phyloP scores from a whole-genome alignment of 2,888 invertebrate species.

The Drosophila antonietae region DNA sequence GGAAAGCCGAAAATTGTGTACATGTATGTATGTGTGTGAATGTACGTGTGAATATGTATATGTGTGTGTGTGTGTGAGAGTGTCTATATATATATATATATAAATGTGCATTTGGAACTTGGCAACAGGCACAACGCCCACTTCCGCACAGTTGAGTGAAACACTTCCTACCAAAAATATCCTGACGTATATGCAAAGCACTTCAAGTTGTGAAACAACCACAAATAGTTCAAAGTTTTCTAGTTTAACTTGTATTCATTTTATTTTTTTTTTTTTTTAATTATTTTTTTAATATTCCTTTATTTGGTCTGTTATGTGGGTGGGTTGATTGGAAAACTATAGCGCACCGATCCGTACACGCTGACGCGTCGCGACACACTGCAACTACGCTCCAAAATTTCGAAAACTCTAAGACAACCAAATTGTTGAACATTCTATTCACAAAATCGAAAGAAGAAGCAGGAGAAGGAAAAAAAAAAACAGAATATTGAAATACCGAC shows the following conservation, averaged over 20 bases:
- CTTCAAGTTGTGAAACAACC: background rate
- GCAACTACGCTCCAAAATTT: conserved; percentile 85
- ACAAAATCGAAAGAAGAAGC: conserved; percentile 24
- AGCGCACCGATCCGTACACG: conserved; percentile 66
- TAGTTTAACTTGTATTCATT: background rate
- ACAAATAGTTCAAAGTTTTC: background rate
- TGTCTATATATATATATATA: conserved; percentile 10
- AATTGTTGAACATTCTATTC: conserved; percentile 72
- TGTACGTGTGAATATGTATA: conserved; percentile 9
- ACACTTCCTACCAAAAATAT: conserved; percentile 28
- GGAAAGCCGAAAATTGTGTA: conserved; percentile 65
- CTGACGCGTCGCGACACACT: conserved; percentile 84
- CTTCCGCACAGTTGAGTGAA: conserved; percentile 54
- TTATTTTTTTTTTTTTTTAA: background rate
- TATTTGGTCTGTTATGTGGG: background rate
- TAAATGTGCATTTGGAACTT: conserved; percentile 45
- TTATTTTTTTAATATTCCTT: conserved; percentile 17
- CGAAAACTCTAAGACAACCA: conserved; percentile 72
- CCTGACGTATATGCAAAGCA: conserved; percentile 14
- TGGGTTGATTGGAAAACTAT: conserved; percentile 33
- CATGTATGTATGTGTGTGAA: conserved; percentile 2
- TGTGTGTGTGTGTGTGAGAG: conserved; percentile 13
- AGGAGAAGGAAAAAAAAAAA: conserved; percentile 23
- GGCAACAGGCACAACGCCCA: conserved; percentile 70
- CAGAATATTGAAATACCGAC: conserved; percentile 44